Evolutionary conservation across 1,140 invertebrate species (phyloP), one percentile per base, ranked within the genome.

Genomic region (Probaryconus sp.): DNA sequence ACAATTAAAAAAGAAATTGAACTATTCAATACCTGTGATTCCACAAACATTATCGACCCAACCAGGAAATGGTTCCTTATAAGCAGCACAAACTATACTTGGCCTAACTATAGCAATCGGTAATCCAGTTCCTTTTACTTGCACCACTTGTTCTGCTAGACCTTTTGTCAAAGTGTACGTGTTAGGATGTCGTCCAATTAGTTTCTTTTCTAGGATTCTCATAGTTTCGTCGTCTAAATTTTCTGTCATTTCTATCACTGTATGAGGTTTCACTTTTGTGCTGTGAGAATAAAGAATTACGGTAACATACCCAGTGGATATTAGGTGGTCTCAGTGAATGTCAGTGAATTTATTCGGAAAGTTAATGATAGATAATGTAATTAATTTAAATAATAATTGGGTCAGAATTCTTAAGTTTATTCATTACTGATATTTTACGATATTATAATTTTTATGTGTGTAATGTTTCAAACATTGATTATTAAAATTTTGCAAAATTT

Each of bases 21-120:
- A n/a, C n/a, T n/a, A n/a, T n/a, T n/a, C n/a, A n/a, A n/a, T n/a
- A n/a, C n/a, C n/a, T n/a, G n/a, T n/a, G n/a, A n/a, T n/a, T n/a
- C n/a, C 97, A 83, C 94, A 96, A n/a, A 96, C 90, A 79, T 98
- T 98, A 83, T 99, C 97, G 40, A 98, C 94, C 97, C 97, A 99
- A 1, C 97, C 96, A 0, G 93, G 93, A 80, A 90, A 92, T 0
- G 94, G 94, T 81, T 96, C 94, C 63, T 90, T 90, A 79, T 91
- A 90, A 0, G 94, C 92, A 0, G 92, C 93, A 2, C 93, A 94
- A 1, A 96, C 92, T 65, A 98, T 98, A 0, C 96, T 98, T 0
- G 97, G 97, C 70, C 97, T 87, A 0, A 98, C 93, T 65, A 99
- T 96, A 9, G 95, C 94, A 2, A 95, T 90, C 0, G 97, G 97